Conservation (phyloP, 2,888 invertebrate species). For the Diaprepes abbreviatus region DNA sequence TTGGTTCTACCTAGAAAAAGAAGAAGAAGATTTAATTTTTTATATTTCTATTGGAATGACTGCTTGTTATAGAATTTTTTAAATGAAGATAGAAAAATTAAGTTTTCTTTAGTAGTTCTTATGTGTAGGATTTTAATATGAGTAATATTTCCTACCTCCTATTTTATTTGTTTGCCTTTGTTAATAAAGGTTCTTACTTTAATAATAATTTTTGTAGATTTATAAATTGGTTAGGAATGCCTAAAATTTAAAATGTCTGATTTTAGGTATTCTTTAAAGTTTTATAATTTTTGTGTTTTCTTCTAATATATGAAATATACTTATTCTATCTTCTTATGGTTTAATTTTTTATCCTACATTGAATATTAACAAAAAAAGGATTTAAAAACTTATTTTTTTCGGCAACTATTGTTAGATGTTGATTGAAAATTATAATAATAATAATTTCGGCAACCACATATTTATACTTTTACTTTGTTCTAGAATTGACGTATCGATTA, state of each 20-base stretch:
- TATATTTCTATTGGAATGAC: conserved; percentile 74
- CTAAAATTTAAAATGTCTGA: conserved; percentile 67
- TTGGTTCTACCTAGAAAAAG: too few relatives aligned
- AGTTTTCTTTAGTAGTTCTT: conserved; percentile 70
- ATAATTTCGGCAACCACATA: too few relatives aligned
- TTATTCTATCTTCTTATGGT: conserved; percentile 62
- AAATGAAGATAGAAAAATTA: conserved; percentile 69
- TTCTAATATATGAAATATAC: conserved; percentile 71
- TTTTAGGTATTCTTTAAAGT: conserved; percentile 66
- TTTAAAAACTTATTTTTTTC: too few relatives aligned
- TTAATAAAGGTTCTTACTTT: conserved; percentile 71
- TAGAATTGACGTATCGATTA: too few relatives aligned
- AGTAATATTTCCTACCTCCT: conserved; percentile 70
- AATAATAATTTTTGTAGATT: conserved; percentile 68
- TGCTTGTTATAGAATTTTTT: conserved; percentile 69
- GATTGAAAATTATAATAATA: too few relatives aligned
- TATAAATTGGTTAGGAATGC: conserved; percentile 66
- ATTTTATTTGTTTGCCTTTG: conserved; percentile 71
- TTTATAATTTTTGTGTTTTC: conserved; percentile 59
- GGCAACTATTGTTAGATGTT: too few relatives aligned
- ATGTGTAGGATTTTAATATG: conserved; percentile 71
- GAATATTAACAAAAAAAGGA: too few relatives aligned
- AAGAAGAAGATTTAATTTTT: conserved; percentile 71
- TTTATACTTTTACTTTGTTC: too few relatives aligned
- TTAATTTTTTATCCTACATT: conserved; percentile 68